phyloP scores from a whole-genome alignment of 2,113 vertebrate species.

The Alouatta palliata region DNA sequence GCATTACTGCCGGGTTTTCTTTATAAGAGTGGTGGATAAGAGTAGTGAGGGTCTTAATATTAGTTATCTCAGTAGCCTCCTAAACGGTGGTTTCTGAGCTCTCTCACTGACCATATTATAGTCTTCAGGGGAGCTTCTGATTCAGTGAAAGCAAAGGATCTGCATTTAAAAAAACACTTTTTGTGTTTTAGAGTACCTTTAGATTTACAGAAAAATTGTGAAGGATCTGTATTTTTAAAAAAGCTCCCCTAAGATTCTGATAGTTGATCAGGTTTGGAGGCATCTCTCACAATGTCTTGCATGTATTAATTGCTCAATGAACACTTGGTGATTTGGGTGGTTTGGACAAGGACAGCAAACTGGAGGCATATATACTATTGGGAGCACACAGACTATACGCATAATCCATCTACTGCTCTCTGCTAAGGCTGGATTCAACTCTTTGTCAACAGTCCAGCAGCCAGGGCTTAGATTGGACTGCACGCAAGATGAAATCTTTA shows the following conservation, averaged over 20 bases:
- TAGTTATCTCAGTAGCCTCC: neutral
- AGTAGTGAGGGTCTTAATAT: neutral
- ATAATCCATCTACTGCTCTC: neutral
- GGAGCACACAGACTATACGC: neutral
- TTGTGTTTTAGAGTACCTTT: constrained; percentile 28
- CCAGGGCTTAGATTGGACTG: neutral
- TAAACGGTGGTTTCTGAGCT: neutral
- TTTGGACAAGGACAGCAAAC: neutral
- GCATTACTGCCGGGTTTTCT: neutral
- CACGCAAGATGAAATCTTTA: neutral
- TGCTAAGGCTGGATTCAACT: neutral
- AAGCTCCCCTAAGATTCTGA: neutral
- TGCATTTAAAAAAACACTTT: neutral
- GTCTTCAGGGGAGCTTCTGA: neutral
- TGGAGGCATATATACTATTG: neutral
- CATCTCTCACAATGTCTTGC: neutral
- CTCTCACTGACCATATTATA: neutral
- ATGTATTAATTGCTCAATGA: neutral
- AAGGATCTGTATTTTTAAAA: neutral
- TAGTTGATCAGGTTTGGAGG: neutral
- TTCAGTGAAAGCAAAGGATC: neutral
- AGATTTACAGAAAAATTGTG: neutral
- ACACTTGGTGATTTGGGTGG: neutral
- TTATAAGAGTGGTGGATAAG: neutral
- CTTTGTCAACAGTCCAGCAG: neutral